Evolutionary conservation across 2,797 vertebrate genomes (phyloP), one percentile per base, ranked within the genome.

Genomic region (Acanthiza pusilla): DNA sequence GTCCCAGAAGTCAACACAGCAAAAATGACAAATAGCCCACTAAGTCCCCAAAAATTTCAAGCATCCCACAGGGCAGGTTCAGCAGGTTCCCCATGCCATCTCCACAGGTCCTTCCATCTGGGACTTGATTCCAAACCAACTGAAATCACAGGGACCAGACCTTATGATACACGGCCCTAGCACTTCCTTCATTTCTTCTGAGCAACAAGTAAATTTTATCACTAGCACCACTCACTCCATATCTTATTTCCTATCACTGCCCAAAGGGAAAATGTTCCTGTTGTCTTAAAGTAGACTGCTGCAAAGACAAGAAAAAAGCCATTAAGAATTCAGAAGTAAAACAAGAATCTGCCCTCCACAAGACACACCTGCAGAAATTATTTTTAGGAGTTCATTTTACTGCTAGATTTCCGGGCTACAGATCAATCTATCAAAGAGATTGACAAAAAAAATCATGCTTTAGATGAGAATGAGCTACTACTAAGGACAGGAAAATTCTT

Each of bases 11-110:
- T 29, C 65, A 86, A 62, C 18, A 25, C 50, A 86, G 68, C 73
- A 71, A 88, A 94, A 94, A 58, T 72, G 60, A 90, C 83, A 88
- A 90, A 92, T 17, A 94, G 70, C 34, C 73, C 76, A 93, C 66
- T 84, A 90, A 88, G 54, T 54, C 63, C 88, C 85, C 76, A 67
- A 72, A 91, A 88, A 93, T 81, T 34, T 55, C 73, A 94, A 68
- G 88, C 51, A 95, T 72, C 47, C 73, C 75, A 78, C n/a, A 0
- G 29, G 55, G 80, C 93, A 57, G 79, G 96, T 65, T 88, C 79
- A 88, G 85, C 95, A 95, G 73, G 93, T 88, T 95, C 62, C 79
- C 75, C 79, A 72, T 4, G 38, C 53, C 91, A 72, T 68, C 65
- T 92, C 48, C 70, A 61, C 42, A 68, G 21, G 5, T 58, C 62